Conservation (phyloP, 92 coral and sea anemone species). For the Plumapathes pennacea region DNA sequence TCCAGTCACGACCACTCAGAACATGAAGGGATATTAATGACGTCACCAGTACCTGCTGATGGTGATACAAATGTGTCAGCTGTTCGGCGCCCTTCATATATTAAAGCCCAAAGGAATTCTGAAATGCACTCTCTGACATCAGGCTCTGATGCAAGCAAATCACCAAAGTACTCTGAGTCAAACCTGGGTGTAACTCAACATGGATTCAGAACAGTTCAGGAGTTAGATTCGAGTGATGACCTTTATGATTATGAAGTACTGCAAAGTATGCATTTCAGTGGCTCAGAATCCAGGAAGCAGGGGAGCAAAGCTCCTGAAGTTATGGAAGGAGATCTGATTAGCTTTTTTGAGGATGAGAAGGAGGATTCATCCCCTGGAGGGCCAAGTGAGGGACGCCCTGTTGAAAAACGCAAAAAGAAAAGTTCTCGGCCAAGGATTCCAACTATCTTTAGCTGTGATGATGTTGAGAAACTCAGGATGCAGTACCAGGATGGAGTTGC, state of each 20-base stretch:
- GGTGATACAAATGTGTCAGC: constrained; percentile 43
- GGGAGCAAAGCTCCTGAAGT: constrained; percentile 6
- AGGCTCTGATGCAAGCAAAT: too few species aligned
- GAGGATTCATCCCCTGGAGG: constrained; percentile 18
- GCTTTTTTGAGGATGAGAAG: constrained; percentile 64
- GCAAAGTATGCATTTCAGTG: constrained; percentile 28
- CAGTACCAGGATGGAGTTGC: too few species aligned
- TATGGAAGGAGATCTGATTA: constrained; percentile 58
- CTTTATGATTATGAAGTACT: constrained; percentile 23
- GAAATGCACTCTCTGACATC: too few species aligned
- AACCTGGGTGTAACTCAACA: too few species aligned
- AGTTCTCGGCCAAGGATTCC: constrained; percentile 92
- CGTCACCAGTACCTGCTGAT: constrained; percentile 32
- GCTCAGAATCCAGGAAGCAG: constrained; percentile 14
- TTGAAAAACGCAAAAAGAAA: constrained; percentile 63
- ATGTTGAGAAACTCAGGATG: constrained; percentile 12
- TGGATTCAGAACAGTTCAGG: too few species aligned
- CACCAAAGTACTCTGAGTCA: too few species aligned
- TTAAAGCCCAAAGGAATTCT: constrained; percentile 81
- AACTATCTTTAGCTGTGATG: constrained; percentile 72
- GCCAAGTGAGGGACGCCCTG: constrained; percentile 27
- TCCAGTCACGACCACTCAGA: constrained; percentile 21
- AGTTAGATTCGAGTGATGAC: constrained; percentile 32
- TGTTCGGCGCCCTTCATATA: constrained; percentile 87
- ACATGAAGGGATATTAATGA: constrained; percentile 8